Evolutionary conservation across 1,140 invertebrate genomes (phyloP).

Genomic region (Trichonephila clavipes): DNA sequence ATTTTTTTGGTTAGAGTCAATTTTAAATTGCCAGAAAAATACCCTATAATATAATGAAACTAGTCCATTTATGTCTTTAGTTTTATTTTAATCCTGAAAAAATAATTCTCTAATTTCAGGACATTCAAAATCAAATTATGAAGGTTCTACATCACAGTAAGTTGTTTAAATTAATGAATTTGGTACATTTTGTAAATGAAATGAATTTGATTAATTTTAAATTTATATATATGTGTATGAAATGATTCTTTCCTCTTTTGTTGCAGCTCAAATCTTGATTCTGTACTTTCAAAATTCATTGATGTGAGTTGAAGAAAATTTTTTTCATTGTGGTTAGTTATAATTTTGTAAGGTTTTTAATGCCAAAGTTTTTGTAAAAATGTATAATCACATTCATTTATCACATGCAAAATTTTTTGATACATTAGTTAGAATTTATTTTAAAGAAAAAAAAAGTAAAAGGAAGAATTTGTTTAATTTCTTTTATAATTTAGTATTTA

Average conservation of each 20-base stretch:
- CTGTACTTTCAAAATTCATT: constrained; percentile 43
- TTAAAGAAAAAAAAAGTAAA: too few species aligned
- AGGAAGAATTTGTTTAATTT: too few species aligned
- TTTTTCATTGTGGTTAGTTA: too few species aligned
- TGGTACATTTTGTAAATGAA: not conserved
- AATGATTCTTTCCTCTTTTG: not conserved
- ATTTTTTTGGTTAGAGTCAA: too few species aligned
- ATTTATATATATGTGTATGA: not conserved
- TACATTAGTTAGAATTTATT: too few species aligned
- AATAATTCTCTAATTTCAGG: not conserved
- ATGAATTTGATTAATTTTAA: not conserved
- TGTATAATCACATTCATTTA: too few species aligned
- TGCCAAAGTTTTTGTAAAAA: too few species aligned
- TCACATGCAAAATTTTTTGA: too few species aligned
- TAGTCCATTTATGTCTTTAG: not conserved
- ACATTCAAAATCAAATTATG: constrained; percentile 36
- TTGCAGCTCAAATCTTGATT: constrained; percentile 35
- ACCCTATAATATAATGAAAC: too few species aligned
- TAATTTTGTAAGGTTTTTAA: too few species aligned
- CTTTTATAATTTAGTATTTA: too few species aligned
- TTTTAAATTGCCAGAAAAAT: too few species aligned
- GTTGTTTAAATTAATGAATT: not conserved
- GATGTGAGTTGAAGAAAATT: constrained; percentile 11
- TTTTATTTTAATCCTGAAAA: not conserved
- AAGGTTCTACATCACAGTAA: not conserved